phyloP scores from a whole-genome alignment of 2,113 vertebrate genomes.

The Misgurnus anguillicaudatus region DNA sequence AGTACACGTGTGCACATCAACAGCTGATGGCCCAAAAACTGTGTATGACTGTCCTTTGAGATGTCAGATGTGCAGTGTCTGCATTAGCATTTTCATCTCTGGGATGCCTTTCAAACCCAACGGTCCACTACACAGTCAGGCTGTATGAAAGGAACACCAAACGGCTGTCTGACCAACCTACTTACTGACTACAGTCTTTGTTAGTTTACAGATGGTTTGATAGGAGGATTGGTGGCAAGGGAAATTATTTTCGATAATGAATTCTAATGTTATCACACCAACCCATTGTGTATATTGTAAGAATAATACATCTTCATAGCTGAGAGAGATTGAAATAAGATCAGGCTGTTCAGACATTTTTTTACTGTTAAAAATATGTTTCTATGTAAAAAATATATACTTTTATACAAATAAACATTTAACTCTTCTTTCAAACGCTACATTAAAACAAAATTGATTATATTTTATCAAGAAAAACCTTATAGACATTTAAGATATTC shows the following conservation, averaged over 20 bases:
- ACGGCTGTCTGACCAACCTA: neutral
- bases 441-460: no score
- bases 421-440: no score
- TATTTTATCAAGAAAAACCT: no score
- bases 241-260: neutral
- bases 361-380: no score
- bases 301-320: constrained; percentile 5
- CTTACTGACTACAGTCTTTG: constrained; percentile 7
- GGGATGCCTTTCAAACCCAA: neutral
- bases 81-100: constrained; percentile 24
- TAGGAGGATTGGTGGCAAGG: constrained; percentile 7
- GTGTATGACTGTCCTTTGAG: constrained; percentile 30
- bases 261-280: neutral
- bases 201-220: constrained; percentile 30
- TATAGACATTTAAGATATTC: no score
- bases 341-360: neutral
- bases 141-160: neutral
- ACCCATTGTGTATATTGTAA: neutral
- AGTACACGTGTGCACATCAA: constrained; percentile 3
- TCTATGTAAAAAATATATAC: no score
- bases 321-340: neutral
- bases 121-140: constrained; percentile 4
- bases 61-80: constrained; percentile 28
- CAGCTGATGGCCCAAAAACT: constrained; percentile 63
- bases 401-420: no score